Evolutionary conservation across 2,888 invertebrate species (phyloP).

Genomic region (Aporophyla lueneburgensis): DNA sequence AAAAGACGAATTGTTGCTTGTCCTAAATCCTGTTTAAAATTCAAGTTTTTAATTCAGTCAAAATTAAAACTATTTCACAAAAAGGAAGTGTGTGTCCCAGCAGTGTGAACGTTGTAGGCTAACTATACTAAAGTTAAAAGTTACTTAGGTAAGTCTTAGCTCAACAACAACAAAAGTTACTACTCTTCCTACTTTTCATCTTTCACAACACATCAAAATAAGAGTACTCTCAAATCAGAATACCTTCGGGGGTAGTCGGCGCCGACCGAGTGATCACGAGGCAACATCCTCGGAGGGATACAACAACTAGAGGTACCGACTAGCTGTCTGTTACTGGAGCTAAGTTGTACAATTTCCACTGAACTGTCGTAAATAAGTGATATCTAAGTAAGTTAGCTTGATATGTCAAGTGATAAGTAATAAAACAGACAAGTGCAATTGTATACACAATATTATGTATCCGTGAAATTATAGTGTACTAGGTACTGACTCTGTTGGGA

Average conservation of each 20-base stretch:
- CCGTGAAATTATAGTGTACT: neutral
- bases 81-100: neutral
- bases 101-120: neutral
- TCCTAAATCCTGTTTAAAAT: too few relatives aligned
- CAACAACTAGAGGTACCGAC: conserved; percentile 11
- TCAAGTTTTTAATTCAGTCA: neutral
- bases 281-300: conserved; percentile 36
- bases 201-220: conserved; percentile 31
- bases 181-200: conserved; percentile 17
- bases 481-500: neutral
- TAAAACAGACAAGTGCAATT: neutral
- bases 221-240: conserved; percentile 48
- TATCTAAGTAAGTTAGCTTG: conserved; percentile 2
- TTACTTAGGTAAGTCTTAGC: neutral
- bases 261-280: conserved; percentile 42
- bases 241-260: conserved; percentile 11
- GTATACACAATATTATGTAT: neutral
- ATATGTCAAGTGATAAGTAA: conserved; percentile 10
- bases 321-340: conserved; percentile 33
- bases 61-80: neutral
- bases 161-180: neutral
- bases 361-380: conserved; percentile 27
- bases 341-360: conserved; percentile 42
- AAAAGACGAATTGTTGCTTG: too few relatives aligned
- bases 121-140: neutral